phyloP scores from a whole-genome alignment of 2,113 vertebrate genomes.

The Nothocercus julius region DNA sequence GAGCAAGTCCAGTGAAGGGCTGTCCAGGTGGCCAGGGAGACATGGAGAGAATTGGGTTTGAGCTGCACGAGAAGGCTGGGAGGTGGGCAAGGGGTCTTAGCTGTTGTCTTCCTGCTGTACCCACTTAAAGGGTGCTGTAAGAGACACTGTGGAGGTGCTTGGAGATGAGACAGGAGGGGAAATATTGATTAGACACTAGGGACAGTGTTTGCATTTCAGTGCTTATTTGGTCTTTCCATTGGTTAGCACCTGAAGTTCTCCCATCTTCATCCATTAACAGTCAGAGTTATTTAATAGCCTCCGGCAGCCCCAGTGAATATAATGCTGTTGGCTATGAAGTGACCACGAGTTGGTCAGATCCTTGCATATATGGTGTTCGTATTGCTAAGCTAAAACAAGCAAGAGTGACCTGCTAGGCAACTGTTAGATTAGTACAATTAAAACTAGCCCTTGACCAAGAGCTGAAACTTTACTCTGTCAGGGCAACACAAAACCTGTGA shows the following conservation, averaged over 20 bases:
- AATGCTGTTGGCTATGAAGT: neutral
- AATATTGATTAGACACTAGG: no score
- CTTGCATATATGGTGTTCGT: neutral
- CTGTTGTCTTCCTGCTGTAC: no score
- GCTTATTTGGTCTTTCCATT: neutral
- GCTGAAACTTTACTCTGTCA: neutral
- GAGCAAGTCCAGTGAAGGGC: no score
- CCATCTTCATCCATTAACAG: neutral
- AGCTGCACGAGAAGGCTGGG: no score
- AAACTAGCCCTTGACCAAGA: neutral
- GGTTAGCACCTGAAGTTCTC: neutral
- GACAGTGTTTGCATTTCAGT: neutral
- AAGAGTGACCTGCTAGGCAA: neutral
- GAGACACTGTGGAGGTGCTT: no score
- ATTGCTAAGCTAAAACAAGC: neutral
- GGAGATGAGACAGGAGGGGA: no score
- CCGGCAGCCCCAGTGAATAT: accelerated
- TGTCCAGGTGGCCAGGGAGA: no score
- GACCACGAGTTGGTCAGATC: neutral
- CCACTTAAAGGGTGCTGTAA: no score
- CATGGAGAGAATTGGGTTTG: no score
- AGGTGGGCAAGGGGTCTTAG: no score
- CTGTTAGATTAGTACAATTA: neutral
- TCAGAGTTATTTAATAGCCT: neutral
- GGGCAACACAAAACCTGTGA: neutral